phyloP scores from a whole-genome alignment of 1,140 invertebrate species.

The Anagrus nilaparvatae region DNA sequence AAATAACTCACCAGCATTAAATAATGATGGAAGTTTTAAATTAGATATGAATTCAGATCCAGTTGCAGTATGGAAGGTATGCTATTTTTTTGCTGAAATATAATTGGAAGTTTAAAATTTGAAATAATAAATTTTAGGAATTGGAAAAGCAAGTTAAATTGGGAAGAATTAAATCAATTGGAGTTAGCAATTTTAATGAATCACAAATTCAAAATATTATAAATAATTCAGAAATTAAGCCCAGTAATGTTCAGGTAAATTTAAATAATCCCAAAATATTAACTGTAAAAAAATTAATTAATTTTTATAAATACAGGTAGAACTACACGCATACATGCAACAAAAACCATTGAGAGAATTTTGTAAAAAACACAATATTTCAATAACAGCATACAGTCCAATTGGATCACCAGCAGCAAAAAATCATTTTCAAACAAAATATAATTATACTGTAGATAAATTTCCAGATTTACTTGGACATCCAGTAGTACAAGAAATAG shows the following conservation, averaged over 20 bases:
- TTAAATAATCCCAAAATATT: too few species aligned
- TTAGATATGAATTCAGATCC: constrained; percentile 60
- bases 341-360: constrained; percentile 65
- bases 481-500: constrained; percentile 56
- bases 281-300: background rate
- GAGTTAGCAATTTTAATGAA: constrained; percentile 73
- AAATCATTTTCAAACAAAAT: constrained; percentile 37
- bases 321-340: constrained; percentile 74
- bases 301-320: constrained; percentile 47
- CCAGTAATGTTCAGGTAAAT: constrained; percentile 58
- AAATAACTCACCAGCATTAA: constrained; percentile 36
- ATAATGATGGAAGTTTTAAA: constrained; percentile 50
- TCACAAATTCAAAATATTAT: constrained; percentile 55
- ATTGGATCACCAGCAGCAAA: constrained; percentile 59
- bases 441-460: constrained; percentile 42
- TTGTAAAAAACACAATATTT: constrained; percentile 60
- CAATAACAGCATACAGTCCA: constrained; percentile 73
- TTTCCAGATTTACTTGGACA: constrained; percentile 62
- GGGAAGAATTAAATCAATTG: constrained; percentile 58
- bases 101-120: constrained; percentile 1
- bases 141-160: constrained; percentile 63
- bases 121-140: constrained; percentile 41
- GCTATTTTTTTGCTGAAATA: constrained; percentile 6
- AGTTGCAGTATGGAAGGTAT: constrained; percentile 62
- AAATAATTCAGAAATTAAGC: constrained; percentile 53